A percentile compares a stretch with the other conserved stretches of the same genome.
Conservation (phyloP, 2,797 vertebrate species). For the Pogoniulus pusillus region DNA sequence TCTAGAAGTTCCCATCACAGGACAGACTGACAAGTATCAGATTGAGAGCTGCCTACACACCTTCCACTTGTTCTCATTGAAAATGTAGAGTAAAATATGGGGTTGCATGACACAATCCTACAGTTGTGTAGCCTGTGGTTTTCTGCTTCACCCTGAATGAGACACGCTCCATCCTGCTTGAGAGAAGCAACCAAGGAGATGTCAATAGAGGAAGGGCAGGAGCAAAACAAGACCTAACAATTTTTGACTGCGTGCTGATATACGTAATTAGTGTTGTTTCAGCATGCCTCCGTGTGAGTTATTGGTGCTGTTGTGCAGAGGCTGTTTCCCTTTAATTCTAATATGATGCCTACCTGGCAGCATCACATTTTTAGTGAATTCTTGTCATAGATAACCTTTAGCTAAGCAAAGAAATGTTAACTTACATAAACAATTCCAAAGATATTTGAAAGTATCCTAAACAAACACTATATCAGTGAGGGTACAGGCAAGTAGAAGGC, state of each 20-base stretch:
- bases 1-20: neutral
- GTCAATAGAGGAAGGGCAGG: neutral
- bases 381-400: constrained; percentile 42
- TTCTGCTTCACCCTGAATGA: neutral
- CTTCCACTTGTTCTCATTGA: neutral
- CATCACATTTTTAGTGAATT: constrained; percentile 15
- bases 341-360: neutral
- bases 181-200: fast-evolving
- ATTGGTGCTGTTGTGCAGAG: neutral
- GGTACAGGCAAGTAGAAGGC: neutral
- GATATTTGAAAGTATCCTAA: constrained; percentile 29
- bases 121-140: neutral
- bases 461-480: constrained; percentile 20
- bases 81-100: neutral
- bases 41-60: neutral
- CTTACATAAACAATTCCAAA: constrained; percentile 54
- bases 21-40: neutral
- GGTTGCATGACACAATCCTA: neutral
- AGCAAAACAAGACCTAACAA: neutral
- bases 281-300: neutral
- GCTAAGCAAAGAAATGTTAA: constrained; percentile 35
- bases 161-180: no score
- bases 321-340: neutral
- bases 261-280: neutral
- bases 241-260: neutral